Base-by-base conservation (phyloP, 2,888 invertebrate species). In the Stenurella melanura region DNA sequence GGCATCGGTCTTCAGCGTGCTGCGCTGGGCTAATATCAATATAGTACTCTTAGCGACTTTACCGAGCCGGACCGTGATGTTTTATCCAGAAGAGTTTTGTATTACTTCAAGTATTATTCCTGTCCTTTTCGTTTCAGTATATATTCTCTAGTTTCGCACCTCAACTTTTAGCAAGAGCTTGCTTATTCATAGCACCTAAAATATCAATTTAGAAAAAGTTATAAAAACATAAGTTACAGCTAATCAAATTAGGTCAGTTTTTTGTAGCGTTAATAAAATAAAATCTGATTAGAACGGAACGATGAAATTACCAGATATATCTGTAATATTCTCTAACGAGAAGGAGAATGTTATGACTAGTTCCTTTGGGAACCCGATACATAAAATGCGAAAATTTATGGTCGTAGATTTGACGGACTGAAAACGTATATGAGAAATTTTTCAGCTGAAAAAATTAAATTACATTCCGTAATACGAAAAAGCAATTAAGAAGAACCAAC, bases 391-490 rank as follows among this genome's bases (percentile, higher is more conserved):
- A 4, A 30, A 19, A 64, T 64, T 64, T 64, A 64, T 42, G 64
- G 17, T 18, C 12, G 18, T 18, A 18, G 1, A 18, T 9, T 42
- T 42, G 64, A 64, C 18, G 64, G 42, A 64, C 9, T 34, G 34
- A 38, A 18, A 42, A 19, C 9, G 42, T 2, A 42, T 18, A 34
- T 12, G 38, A 34, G 42, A 17, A 42, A n/a, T 18, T 38, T 42
- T 64, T 1, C 34, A 38, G 18, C 18, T 18, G 17, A 64, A 64
- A 64, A 42, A 64, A 64, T 61, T 61, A 19, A 61, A 61, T 64
- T 64, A 42, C 64, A 42, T 63, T 34, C 30, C 17, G 34, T 63
- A 63, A 63, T 64, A 64, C n/a, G 42, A 38, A 64, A 64, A 64
- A 42, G 64, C 42, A 64, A 64, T 64, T 64, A 64, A 38, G 63